Conservation (phyloP, 2,888 invertebrate species). For the Scaptomyza tumidula region DNA sequence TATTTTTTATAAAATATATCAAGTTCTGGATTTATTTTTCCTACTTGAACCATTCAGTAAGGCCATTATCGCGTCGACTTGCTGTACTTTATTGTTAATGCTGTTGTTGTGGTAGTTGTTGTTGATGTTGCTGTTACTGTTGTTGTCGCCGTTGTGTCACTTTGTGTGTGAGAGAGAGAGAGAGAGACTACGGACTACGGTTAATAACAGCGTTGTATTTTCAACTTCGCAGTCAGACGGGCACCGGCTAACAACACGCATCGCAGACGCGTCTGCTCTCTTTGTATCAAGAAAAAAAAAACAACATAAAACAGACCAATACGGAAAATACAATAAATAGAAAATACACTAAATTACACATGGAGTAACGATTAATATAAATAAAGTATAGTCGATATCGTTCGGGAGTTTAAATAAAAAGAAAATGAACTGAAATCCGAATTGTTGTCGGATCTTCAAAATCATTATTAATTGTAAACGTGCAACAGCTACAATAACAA, state of each 20-base stretch:
- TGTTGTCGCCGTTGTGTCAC: conserved; percentile 46
- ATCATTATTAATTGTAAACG: conserved; percentile 14
- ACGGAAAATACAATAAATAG: conserved; percentile 13
- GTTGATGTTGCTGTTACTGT: conserved; percentile 20
- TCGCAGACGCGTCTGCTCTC: conserved; percentile 42
- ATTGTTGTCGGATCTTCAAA: conserved; percentile 19
- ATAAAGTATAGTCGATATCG: conserved; percentile 12
- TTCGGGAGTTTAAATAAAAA: conserved; percentile 18
- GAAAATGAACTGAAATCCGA: conserved; percentile 43
- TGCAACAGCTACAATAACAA: conserved; percentile 1
- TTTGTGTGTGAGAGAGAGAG: conserved; percentile 49
- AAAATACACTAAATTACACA: conserved; percentile 16
- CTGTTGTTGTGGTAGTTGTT: conserved; percentile 5
- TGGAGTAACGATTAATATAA: conserved; percentile 29
- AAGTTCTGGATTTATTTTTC: too few species aligned
- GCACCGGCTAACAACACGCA: conserved; percentile 59
- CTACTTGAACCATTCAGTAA: neutral
- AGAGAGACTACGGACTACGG: conserved; percentile 55
- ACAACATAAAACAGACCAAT: conserved; percentile 13
- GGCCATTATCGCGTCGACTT: neutral
- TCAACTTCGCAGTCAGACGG: conserved; percentile 67
- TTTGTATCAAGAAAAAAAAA: neutral
- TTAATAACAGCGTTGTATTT: conserved; percentile 64
- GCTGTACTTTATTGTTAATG: neutral
- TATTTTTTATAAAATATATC: too few species aligned